phyloP scores from a whole-genome alignment of 2,888 invertebrate genomes.

The Himalopsyche anomala region DNA sequence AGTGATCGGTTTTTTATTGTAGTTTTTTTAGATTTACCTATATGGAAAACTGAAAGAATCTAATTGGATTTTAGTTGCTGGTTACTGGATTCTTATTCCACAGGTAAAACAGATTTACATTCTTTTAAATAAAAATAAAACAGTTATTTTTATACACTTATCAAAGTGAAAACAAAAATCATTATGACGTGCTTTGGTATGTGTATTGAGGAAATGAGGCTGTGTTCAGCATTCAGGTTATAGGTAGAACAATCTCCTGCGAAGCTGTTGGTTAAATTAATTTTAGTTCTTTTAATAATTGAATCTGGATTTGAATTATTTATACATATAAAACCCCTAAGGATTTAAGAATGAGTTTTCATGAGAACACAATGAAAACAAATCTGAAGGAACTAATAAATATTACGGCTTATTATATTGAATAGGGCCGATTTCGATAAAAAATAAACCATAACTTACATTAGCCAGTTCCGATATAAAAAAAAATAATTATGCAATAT shows the following conservation, averaged over 20 bases:
- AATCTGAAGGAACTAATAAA: too few species aligned
- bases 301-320: not conserved
- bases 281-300: not conserved
- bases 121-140: not conserved
- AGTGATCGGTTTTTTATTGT: not conserved
- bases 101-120: not conserved
- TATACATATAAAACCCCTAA: not conserved
- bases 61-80: not conserved
- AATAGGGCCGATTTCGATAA: too few species aligned
- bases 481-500: too few species aligned
- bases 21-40: conserved; percentile 10
- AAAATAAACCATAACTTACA: too few species aligned
- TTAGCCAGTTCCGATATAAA: too few species aligned
- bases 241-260: not conserved
- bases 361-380: too few species aligned
- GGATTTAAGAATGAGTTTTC: too few species aligned
- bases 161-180: not conserved
- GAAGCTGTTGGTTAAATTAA: not conserved
- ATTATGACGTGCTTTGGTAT: not conserved
- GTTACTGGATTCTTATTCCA: not conserved
- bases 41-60: not conserved
- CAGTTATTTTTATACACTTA: not conserved
- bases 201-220: not conserved
- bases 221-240: not conserved
- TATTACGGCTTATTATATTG: too few species aligned